Base-by-base conservation (phyloP, 2,113 vertebrate genomes). In the Puntigrus tetrazona region DNA sequence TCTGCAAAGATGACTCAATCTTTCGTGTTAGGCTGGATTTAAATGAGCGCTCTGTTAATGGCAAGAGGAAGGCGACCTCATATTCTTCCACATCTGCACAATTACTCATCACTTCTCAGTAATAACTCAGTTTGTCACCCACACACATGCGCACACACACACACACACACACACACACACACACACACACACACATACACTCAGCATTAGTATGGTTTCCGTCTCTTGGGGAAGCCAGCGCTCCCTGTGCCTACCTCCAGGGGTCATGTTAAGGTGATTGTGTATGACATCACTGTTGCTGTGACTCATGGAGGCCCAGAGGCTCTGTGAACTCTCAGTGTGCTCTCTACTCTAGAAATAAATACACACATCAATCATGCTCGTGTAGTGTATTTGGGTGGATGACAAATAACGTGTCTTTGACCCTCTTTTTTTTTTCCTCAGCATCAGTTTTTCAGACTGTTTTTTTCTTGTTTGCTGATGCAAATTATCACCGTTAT, bases 201-300 rank as follows among this genome's bases (percentile, higher is more conserved):
- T 41, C 25, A 29, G 55, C 25, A 22, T 65, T 45, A 63, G 57
- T n/a, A 31, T 65, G 78, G 36, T 80, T 80, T 65, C 25, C 16
- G 2, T 27, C n/a, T 45, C 18, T 47, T 3, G 27, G 38, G 78
- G 41, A 80, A 80, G 59, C 59, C 25, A 29, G 57, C 4, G 10
- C 47, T 80, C 5, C 25, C 9, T 45, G 16, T 67, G 41, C 18
- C 55, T 67, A 38, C 25, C 61, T 80, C 38, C 38, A 1, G 87
- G 86, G 92, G 92, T 93, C 93, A 92, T 67, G 78, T 50, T 83
- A 82, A 85, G 93, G 85, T 90, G 41, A 80, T 47, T 67, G 92
- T 93, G 91, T 92, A 92, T 93, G 92, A 92, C 92, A 92, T 94
- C 92, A 93, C 87, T 88, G 89, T 93, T 93, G 89, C 91, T 88